Percentiles rank a stretch among this genome's conserved stretches.
phyloP scores from a whole-genome alignment of 1,140 invertebrate genomes.

The Drosophila auraria region DNA sequence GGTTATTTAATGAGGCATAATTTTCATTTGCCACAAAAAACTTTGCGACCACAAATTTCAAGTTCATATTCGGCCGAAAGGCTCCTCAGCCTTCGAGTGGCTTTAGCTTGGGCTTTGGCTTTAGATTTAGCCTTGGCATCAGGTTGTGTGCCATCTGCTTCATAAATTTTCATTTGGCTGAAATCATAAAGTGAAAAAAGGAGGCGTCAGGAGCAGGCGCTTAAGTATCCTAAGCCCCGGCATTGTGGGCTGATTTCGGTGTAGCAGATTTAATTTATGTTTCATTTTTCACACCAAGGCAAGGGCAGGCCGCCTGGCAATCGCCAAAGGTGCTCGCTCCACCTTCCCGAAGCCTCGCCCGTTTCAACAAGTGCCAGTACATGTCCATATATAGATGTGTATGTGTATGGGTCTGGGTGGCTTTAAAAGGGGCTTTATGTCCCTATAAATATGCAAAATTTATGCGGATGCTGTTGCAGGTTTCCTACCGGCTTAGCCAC shows the following conservation, averaged over 20 bases:
- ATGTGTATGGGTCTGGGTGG: conserved; percentile 12
- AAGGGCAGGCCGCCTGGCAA: conserved; percentile 28
- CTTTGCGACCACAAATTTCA: conserved; percentile 48
- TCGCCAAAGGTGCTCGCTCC: conserved; percentile 48
- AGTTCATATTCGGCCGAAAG: conserved; percentile 53
- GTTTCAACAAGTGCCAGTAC: conserved; percentile 40
- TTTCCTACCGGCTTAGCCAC: conserved; percentile 39
- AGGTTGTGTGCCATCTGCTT: conserved; percentile 54
- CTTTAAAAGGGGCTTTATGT: conserved; percentile 45
- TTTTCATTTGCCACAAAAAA: conserved; percentile 72
- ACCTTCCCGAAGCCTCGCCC: conserved; percentile 5
- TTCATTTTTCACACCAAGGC: conserved; percentile 57
- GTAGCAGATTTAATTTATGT: conserved; percentile 61
- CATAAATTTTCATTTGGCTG: conserved; percentile 76
- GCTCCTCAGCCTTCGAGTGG: conserved; percentile 34
- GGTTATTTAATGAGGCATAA: conserved; percentile 72
- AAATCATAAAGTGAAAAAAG: conserved; percentile 58
- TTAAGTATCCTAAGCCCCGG: conserved; percentile 52
- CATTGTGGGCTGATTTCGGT: conserved; percentile 45
- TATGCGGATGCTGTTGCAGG: conserved; percentile 51
- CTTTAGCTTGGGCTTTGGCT: conserved; percentile 37
- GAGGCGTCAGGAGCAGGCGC: conserved; percentile 17
- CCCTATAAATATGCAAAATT: conserved; percentile 62
- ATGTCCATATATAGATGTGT: conserved; percentile 16
- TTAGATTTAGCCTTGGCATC: conserved; percentile 38